phyloP scores from a whole-genome alignment of 2,888 invertebrate genomes.

The Polydrusus tereticollis region DNA sequence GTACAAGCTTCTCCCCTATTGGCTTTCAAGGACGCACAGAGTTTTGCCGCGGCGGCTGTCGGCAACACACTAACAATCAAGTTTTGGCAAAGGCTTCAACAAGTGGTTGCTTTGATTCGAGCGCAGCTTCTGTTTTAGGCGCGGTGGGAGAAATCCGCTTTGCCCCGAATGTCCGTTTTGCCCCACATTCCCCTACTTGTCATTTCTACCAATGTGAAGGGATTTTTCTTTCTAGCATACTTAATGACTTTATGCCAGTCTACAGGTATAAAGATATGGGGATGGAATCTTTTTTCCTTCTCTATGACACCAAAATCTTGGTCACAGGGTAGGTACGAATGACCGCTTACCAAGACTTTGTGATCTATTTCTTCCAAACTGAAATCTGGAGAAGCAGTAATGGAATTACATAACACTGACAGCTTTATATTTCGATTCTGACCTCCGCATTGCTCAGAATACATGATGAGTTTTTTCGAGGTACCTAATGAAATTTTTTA shows the following conservation, averaged over 20 bases:
- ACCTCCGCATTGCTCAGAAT: conserved; percentile 29
- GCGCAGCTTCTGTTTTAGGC: too few relatives aligned
- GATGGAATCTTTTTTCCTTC: conserved; percentile 19
- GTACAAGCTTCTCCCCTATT: too few relatives aligned
- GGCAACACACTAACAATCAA: too few relatives aligned
- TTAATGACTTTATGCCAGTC: conserved; percentile 17
- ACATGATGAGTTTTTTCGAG: conserved; percentile 45
- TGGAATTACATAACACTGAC: conserved; percentile 18
- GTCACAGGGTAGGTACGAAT: conserved; percentile 12
- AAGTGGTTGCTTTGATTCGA: too few relatives aligned
- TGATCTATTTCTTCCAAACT: conserved; percentile 16
- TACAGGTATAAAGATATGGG: conserved; percentile 7
- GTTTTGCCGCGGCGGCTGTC: too few relatives aligned
- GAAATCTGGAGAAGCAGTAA: background rate
- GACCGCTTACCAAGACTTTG: conserved; percentile 29
- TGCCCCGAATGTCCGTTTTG: too few relatives aligned
- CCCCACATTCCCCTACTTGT: too few relatives aligned
- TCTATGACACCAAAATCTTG: conserved; percentile 17
- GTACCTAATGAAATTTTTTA: conserved; percentile 50
- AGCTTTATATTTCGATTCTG: too few relatives aligned
- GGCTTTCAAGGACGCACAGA: too few relatives aligned
- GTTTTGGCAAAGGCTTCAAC: too few relatives aligned
- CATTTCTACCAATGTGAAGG: conserved; percentile 7
- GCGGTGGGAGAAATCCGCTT: background rate
- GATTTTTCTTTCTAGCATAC: conserved; percentile 19